Conservation (phyloP, 2,797 vertebrate genomes). For the Falco concolor region DNA sequence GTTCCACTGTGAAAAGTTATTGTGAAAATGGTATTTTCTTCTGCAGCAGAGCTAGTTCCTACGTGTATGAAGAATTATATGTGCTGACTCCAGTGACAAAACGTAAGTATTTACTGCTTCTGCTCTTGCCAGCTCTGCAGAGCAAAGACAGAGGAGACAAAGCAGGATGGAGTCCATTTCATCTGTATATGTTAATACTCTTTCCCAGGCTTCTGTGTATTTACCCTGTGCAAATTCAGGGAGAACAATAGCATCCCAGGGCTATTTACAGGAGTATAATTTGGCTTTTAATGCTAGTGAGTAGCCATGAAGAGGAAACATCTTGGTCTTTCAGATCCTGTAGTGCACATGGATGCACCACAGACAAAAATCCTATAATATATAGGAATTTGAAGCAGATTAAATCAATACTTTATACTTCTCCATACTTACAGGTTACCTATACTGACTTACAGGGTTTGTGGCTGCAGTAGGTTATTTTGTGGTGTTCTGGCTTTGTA, state of each 20-base stretch:
- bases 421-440: background rate
- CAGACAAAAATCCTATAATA: background rate
- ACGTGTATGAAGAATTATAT: background rate
- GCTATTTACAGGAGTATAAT: background rate
- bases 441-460: background rate
- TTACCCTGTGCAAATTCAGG: background rate
- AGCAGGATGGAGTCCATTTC: background rate
- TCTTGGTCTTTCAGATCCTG: background rate
- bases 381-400: background rate
- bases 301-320: background rate
- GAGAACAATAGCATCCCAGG: background rate
- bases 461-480: background rate
- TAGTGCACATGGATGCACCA: background rate
- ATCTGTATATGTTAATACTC: background rate
- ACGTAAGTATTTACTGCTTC: conserved; percentile 37
- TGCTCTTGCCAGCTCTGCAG: background rate
- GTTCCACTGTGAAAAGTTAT: conserved; percentile 44
- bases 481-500: background rate
- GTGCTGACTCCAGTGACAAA: conserved; percentile 48
- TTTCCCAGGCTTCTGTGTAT: background rate
- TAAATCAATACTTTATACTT: background rate
- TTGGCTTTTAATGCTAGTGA: background rate
- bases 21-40: conserved; percentile 53
- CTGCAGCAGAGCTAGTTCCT: conserved; percentile 34
- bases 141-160: background rate